Base-by-base conservation (phyloP, 1,140 invertebrate genomes). In the Thaumetopoea pityocampa region DNA sequence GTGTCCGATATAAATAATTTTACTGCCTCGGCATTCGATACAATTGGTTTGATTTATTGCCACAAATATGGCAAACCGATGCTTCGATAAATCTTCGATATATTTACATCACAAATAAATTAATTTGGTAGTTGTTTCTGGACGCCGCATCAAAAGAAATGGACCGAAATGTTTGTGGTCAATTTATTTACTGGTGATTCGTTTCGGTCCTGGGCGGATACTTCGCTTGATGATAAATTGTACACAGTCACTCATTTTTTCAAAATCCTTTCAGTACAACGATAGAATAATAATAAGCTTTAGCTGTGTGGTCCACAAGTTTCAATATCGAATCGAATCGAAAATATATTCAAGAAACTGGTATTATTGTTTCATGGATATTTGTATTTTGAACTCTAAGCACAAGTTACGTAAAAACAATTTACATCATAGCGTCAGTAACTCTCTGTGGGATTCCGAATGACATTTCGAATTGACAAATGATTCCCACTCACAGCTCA, bases 151-250 rank as follows among this genome's bases (percentile, higher is more conserved):
- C 53, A 67, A 65, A 72, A 72, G 65, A 64, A 66, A 68, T 63
- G 52, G 37, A 59, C 48, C 62, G 59, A 69, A 67, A 67, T 59
- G 58, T 67, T 69, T 70, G 67, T 76, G 65, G 68, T 79, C 78
- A 71, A 76, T 76, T 78, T 79, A 72, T 78, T 78, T 78, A 79
- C 69, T 70, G 72, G 71, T 59, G 63, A 79, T 82, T 78, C 65
- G 78, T 82, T 78, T 67, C 67, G 71, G 63, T 49, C n/a, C 53
- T 62, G 78, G 74, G 78, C 73, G 74, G 68, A 79, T 79, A 79
- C 73, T 79, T 78, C 63, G 44, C 51, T 48, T 36, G 66, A 82
- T 82, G 78, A 82, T 82, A 71, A 82, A 82, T 82, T 69, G 60
- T 66, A 58, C 51, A 46, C 66, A 64, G 49, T 69, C 69, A 51